Evolutionary conservation across 2,113 vertebrate genomes (phyloP).

Genomic region (Arizona elegans): DNA sequence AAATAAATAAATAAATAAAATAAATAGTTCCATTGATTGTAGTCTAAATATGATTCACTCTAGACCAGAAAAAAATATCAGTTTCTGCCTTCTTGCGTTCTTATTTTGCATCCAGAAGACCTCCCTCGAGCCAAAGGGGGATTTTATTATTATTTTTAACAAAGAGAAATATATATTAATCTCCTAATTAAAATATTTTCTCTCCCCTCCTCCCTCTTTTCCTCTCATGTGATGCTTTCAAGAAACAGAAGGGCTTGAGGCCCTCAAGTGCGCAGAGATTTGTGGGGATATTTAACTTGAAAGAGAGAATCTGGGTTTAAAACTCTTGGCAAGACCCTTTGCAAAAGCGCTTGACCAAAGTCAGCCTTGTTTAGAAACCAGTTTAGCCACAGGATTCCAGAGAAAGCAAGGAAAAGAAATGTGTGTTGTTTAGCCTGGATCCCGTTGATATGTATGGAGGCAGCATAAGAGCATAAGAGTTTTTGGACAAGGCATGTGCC

Average conservation of each 20-base stretch:
- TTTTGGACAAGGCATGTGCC: not conserved
- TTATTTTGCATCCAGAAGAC: not conserved
- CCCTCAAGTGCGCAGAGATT: not conserved
- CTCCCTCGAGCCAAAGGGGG: conserved; percentile 8
- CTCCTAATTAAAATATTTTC: not conserved
- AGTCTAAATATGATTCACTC: not conserved
- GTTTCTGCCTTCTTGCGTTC: not conserved
- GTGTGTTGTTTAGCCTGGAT: not conserved
- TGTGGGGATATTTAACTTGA: conserved; percentile 4
- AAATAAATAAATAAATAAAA: too few species aligned
- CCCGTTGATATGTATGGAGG: too few species aligned
- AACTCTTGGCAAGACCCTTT: not conserved
- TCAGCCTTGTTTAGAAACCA: not conserved
- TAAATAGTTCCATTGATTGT: not conserved
- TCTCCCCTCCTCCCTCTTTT: not conserved
- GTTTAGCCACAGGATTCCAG: not conserved
- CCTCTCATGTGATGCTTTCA: not conserved
- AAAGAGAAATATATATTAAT: not conserved
- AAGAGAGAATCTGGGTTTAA: not conserved
- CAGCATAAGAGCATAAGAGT: not conserved
- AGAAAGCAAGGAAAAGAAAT: not conserved
- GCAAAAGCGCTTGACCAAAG: not conserved
- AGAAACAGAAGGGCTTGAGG: conserved; percentile 7
- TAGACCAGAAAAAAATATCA: not conserved
- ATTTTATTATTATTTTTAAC: not conserved